Percentiles rank a stretch among this genome's conserved stretches.
Conservation (phyloP, 2,113 vertebrate genomes). For the Amazona vittata region DNA sequence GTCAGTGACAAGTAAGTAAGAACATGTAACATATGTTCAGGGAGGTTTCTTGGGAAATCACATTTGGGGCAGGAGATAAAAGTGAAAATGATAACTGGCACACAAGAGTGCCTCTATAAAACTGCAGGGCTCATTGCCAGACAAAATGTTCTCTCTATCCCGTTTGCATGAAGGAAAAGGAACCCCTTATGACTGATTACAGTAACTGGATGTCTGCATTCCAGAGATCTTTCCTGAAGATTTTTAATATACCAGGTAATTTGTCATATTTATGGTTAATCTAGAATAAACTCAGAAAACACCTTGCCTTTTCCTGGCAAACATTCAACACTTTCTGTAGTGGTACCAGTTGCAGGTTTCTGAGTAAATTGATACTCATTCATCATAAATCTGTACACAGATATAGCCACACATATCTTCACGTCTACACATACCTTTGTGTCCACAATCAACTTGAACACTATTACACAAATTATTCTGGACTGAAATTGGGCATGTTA, state of each 20-base stretch:
- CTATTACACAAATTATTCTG: fast-evolving
- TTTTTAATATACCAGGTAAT: background rate
- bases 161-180: background rate
- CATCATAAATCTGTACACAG: background rate
- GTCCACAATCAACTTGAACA: background rate
- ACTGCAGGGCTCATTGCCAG: background rate
- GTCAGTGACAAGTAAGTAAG: background rate
- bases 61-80: background rate
- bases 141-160: background rate
- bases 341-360: background rate
- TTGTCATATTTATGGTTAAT: conserved; percentile 2
- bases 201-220: conserved; percentile 18
- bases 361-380: background rate
- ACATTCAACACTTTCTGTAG: background rate
- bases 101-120: background rate
- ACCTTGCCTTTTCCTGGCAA: background rate
- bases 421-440: background rate
- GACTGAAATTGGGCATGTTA: background rate
- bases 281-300: background rate
- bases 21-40: background rate
- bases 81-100: background rate
- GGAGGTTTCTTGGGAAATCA: background rate
- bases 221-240: background rate
- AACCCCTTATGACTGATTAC: background rate
- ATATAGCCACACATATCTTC: background rate